phyloP scores from a whole-genome alignment of 1,140 invertebrate genomes.

The Dolichoris vasculosae region DNA sequence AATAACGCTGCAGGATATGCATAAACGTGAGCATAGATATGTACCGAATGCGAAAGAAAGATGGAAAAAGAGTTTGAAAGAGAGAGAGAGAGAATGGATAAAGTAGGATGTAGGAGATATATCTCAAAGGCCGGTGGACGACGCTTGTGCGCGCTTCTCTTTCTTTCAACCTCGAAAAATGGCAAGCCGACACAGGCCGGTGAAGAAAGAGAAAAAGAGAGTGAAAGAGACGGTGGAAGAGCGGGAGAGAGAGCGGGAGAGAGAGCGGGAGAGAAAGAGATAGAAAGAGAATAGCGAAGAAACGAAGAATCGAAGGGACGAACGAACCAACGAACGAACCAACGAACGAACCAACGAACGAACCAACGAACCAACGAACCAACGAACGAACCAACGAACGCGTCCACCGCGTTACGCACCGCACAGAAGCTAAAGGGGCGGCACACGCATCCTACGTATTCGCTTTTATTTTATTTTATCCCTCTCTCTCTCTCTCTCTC shows the following conservation, averaged over 20 bases:
- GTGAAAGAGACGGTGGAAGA: background rate
- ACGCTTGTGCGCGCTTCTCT: slow-evolving; percentile 32
- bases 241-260: background rate
- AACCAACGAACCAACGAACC: slow-evolving; percentile 46
- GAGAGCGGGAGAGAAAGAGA: background rate
- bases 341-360: slow-evolving; percentile 48
- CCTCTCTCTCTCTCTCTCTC: slow-evolving; percentile 9
- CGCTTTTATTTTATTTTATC: slow-evolving; percentile 6
- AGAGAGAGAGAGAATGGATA: background rate
- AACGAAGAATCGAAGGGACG: too few species aligned
- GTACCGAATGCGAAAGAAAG: background rate
- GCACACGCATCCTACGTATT: slow-evolving; percentile 60
- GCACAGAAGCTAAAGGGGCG: slow-evolving; percentile 61
- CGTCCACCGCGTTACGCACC: slow-evolving; percentile 71
- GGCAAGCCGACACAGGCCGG: background rate
- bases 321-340: slow-evolving; percentile 49
- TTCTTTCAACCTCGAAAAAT: slow-evolving; percentile 36
- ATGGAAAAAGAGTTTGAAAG: slow-evolving; percentile 44
- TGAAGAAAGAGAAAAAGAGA: background rate
- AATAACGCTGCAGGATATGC: slow-evolving; percentile 12
- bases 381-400: slow-evolving; percentile 48
- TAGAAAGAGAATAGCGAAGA: slow-evolving; percentile 12
- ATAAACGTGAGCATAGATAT: slow-evolving; percentile 3
- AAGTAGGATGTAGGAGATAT: slow-evolving; percentile 50
- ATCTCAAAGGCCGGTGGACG: slow-evolving; percentile 53